Evolutionary conservation across 1,140 invertebrate genomes (phyloP).

Genomic region (Scaptomyza hsui): DNA sequence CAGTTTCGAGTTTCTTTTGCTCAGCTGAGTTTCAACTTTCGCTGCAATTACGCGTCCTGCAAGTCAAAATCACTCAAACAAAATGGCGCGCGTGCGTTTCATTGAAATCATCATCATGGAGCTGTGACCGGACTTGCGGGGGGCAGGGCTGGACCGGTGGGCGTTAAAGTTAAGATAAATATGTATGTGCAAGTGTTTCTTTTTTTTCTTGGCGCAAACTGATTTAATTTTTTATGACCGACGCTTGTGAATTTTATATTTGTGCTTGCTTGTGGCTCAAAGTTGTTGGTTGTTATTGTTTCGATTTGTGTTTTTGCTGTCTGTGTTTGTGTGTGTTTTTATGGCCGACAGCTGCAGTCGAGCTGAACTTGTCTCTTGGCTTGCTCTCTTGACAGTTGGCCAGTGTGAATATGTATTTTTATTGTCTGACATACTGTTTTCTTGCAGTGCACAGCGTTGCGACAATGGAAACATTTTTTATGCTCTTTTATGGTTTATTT

Average conservation of each 20-base stretch:
- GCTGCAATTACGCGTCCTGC: conserved; percentile 77
- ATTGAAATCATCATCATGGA: conserved; percentile 66
- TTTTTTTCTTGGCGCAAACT: conserved; percentile 49
- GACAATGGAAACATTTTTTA: conserved; percentile 80
- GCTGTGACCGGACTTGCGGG: background rate
- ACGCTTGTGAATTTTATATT: conserved; percentile 74
- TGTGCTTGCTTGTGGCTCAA: conserved; percentile 37
- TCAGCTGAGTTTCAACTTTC: conserved; percentile 70
- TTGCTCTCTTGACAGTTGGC: conserved; percentile 10
- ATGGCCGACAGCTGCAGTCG: conserved; percentile 61
- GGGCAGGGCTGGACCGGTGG: background rate
- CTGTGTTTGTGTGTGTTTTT: conserved; percentile 56
- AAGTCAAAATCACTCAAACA: conserved; percentile 80
- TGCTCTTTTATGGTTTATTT: conserved; percentile 79
- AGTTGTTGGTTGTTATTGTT: conserved; percentile 28
- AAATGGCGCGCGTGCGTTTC: conserved; percentile 76
- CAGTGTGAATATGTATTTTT: conserved; percentile 70
- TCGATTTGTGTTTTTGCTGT: conserved; percentile 36
- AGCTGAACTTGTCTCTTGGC: conserved; percentile 44
- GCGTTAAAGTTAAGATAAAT: conserved; percentile 51
- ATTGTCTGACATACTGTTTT: conserved; percentile 40
- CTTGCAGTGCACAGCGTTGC: conserved; percentile 61
- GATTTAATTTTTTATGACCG: conserved; percentile 77
- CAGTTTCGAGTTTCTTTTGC: conserved; percentile 31
- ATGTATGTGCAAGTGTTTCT: conserved; percentile 75